Percentiles rank a stretch among this genome's conserved stretches.
Conservation (phyloP, 1,140 invertebrate species). For the Brachionus paranguensis region DNA sequence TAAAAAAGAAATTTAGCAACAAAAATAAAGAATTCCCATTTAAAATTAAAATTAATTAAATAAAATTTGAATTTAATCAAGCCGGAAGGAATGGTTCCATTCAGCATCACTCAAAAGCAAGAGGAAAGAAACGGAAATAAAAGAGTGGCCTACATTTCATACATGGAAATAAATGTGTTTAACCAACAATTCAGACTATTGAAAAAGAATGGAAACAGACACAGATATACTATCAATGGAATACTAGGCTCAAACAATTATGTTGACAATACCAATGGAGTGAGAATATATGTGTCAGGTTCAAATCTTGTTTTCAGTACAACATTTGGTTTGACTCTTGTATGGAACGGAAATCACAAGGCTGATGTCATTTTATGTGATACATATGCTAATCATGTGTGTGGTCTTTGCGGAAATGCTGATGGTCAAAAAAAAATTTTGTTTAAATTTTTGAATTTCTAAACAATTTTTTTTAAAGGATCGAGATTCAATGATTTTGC, state of each 20-base stretch:
- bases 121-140: neutral
- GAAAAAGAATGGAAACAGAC: neutral
- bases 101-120: conserved; percentile 28
- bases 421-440: neutral
- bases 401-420: conserved; percentile 33
- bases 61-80: neutral
- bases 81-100: conserved; percentile 12
- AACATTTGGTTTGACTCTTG: conserved; percentile 20
- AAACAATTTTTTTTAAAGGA: neutral
- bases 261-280: neutral
- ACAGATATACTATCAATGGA: neutral
- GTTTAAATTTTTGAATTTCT: neutral
- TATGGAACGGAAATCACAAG: conserved; percentile 7
- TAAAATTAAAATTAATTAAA: no score
- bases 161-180: conserved; percentile 21
- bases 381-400: conserved; percentile 12
- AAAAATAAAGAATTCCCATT: no score
- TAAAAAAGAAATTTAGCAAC: no score
- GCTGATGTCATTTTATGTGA: conserved; percentile 9
- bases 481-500: conserved; percentile 11
- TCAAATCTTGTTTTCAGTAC: conserved; percentile 20
- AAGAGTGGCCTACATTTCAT: neutral
- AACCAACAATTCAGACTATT: neutral
- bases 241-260: neutral
- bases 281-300: neutral